Evolutionary conservation across 2,888 invertebrate species (phyloP).

Genomic region (Strigamia transsilvanica): DNA sequence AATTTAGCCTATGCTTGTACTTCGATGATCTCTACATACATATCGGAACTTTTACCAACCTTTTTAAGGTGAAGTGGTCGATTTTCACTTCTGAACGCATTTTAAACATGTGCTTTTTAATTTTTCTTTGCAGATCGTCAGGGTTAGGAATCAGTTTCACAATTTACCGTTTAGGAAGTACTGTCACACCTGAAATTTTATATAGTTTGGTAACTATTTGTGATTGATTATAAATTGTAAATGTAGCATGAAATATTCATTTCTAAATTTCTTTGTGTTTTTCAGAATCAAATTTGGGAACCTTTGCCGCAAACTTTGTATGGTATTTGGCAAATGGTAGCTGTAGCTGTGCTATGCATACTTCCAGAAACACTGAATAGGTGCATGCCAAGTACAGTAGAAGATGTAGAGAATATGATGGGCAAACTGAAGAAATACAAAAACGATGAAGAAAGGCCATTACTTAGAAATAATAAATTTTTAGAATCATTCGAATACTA

Average conservation of each 20-base stretch:
- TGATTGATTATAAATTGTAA: not conserved
- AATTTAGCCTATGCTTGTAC: slow-evolving; percentile 1
- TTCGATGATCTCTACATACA: not conserved
- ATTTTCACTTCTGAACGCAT: not conserved
- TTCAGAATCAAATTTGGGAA: slow-evolving; percentile 22
- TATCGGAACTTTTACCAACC: not conserved
- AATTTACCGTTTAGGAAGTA: not conserved
- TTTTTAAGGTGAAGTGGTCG: not conserved
- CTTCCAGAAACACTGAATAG: slow-evolving; percentile 20
- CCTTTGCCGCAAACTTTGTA: not conserved
- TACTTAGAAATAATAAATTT: not conserved
- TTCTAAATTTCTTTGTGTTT: not conserved
- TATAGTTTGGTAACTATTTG: not conserved
- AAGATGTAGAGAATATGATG: slow-evolving; percentile 11
- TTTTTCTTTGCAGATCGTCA: not conserved
- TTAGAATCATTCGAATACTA: slow-evolving; percentile 5
- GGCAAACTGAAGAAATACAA: not conserved
- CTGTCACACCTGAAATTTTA: slow-evolving; percentile 16
- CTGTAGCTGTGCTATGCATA: not conserved
- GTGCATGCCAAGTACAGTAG: slow-evolving; percentile 6
- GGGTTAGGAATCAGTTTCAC: not conserved
- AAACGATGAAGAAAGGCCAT: not conserved
- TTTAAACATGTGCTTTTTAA: not conserved
- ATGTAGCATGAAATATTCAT: too few species aligned
- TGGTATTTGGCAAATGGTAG: not conserved